These are phyloP conservation scores for Aplochiton taeniatus DNA, from an alignment of 2,797 vertebrate genomes.

Conservation along the genomic window DNA sequence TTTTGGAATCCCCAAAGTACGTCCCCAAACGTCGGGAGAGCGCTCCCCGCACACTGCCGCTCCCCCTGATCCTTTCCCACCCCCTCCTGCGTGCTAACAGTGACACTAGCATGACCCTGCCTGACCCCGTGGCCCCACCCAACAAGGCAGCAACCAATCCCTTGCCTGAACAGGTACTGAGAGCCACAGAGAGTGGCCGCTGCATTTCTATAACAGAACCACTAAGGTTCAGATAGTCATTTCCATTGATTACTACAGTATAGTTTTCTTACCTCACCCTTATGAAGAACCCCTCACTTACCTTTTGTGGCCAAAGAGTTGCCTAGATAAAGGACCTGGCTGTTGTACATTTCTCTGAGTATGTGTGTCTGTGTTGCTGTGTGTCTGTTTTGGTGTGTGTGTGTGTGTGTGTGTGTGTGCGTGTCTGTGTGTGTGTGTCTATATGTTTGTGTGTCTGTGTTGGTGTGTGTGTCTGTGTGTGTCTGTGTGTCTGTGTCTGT, in stretches of 20 bases:
- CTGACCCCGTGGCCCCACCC: conserved; percentile 76
- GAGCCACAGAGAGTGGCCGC: neutral
- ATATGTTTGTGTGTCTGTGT: no score
- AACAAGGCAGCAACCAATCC: conserved; percentile 68
- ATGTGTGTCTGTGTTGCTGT: no score
- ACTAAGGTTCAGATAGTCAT: no score
- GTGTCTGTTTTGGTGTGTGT: neutral
- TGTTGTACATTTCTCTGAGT: no score
- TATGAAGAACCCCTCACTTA: no score
- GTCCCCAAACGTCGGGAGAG: conserved; percentile 80
- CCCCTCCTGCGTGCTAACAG: conserved; percentile 88
- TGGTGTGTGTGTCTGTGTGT: conserved; percentile 24
- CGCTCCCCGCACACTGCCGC: conserved; percentile 70
- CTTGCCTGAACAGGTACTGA: conserved; percentile 71
- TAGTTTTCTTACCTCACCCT: no score
- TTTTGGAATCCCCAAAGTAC: conserved; percentile 90
- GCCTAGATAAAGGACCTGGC: no score
- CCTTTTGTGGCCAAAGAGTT: no score
- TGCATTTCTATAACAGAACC: no score
- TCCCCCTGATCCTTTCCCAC: conserved; percentile 74
- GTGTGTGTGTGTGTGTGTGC: conserved; percentile 28
- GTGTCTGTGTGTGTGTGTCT: conserved; percentile 36
- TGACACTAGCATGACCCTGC: conserved; percentile 85
- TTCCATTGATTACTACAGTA: no score
- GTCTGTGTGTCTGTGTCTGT: no score